These are phyloP conservation scores for Zalophus californianus DNA, from an alignment of 2,797 vertebrate species.

Conservation along the genomic window DNA sequence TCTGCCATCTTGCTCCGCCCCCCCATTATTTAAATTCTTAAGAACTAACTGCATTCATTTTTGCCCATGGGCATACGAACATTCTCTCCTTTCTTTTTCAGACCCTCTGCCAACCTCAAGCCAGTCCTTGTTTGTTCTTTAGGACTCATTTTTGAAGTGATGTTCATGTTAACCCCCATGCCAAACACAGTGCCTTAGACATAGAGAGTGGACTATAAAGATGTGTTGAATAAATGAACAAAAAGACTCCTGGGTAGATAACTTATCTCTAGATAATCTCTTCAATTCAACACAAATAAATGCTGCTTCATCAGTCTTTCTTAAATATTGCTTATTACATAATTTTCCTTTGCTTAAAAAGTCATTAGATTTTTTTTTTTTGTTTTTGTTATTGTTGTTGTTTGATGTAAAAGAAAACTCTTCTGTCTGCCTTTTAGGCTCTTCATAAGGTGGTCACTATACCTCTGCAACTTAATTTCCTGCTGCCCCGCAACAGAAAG, in stretches of 20 bases:
- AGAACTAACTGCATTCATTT: background rate
- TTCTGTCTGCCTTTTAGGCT: background rate
- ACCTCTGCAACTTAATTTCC: background rate
- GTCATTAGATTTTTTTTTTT: background rate
- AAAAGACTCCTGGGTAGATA: background rate
- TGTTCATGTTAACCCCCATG: background rate
- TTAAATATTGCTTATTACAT: slow-evolving; percentile 11
- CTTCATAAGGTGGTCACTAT: background rate
- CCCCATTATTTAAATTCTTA: background rate
- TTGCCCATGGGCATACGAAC: background rate
- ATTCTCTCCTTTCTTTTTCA: background rate
- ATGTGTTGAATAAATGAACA: background rate
- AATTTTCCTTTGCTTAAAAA: slow-evolving; percentile 8
- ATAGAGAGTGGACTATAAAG: background rate
- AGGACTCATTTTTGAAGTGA: background rate
- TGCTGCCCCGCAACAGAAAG: background rate
- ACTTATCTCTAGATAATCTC: background rate
- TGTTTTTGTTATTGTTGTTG: background rate
- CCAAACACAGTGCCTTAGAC: background rate
- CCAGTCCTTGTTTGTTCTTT: background rate
- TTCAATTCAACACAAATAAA: slow-evolving; percentile 20
- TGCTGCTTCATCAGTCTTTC: background rate
- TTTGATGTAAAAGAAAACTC: background rate
- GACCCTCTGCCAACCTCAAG: background rate
- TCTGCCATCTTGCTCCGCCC: too few relatives aligned